Conservation (phyloP, 2,888 invertebrate species). For the Caenorhabditis wallacei region DNA sequence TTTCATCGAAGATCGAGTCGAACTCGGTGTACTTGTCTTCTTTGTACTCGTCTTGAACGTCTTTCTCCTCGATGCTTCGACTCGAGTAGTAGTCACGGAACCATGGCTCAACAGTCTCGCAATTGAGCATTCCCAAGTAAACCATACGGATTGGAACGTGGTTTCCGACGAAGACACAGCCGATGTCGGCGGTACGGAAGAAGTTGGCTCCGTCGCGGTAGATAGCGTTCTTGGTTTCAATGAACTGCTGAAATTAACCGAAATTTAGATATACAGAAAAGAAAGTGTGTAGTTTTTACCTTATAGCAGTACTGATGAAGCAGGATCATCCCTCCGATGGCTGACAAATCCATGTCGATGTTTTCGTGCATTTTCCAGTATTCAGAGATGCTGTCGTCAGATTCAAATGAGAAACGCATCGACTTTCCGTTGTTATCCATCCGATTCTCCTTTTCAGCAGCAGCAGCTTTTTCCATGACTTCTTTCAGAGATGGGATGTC, state of each 20-base stretch:
- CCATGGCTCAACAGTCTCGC: not conserved
- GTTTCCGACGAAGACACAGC: not conserved
- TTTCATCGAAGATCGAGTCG: conserved; percentile 6
- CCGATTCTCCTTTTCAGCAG: not conserved
- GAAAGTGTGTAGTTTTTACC: too few relatives aligned
- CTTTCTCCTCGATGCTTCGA: not conserved
- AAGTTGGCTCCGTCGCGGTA: conserved; percentile 22
- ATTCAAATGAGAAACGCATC: not conserved
- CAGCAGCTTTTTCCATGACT: not conserved
- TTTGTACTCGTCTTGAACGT: not conserved
- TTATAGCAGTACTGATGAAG: conserved; percentile 25
- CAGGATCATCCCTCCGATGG: conserved; percentile 17
- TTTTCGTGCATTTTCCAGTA: not conserved
- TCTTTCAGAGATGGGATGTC: not conserved
- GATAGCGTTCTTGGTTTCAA: not conserved
- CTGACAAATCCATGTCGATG: not conserved
- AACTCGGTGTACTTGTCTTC: not conserved
- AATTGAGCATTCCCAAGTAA: not conserved
- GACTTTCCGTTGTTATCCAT: not conserved
- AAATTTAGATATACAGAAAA: too few relatives aligned
- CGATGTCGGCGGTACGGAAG: conserved; percentile 4
- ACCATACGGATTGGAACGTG: conserved; percentile 4
- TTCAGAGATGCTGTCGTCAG: not conserved
- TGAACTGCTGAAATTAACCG: conserved; percentile 2
- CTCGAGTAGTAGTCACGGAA: conserved; percentile 11